Conservation (phyloP, 2,113 vertebrate species). For the Gobius niger region DNA sequence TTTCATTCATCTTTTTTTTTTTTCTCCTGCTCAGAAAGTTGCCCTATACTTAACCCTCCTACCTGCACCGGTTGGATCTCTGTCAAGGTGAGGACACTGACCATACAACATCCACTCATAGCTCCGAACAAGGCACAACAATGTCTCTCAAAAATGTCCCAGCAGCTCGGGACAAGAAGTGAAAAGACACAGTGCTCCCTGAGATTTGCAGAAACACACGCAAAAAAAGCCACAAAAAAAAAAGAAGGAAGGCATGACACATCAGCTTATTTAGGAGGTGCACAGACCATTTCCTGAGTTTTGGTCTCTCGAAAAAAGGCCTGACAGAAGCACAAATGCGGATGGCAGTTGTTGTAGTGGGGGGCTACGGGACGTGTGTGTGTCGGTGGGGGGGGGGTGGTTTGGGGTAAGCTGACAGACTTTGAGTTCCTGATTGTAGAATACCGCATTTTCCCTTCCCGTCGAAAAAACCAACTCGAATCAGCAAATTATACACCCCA, state of each 20-base stretch:
- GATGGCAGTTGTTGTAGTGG: conserved; percentile 44
- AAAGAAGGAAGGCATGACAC: conserved; percentile 83
- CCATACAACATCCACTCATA: conserved; percentile 74
- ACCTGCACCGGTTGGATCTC: conserved; percentile 78
- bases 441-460: conserved; percentile 64
- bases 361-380: conserved; percentile 14
- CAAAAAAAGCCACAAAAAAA: conserved; percentile 59
- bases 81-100: conserved; percentile 79
- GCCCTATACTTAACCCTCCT: conserved; percentile 47
- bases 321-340: conserved; percentile 68
- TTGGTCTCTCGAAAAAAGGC: conserved; percentile 55
- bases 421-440: conserved; percentile 67
- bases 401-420: conserved; percentile 50
- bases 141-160: conserved; percentile 25
- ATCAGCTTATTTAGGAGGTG: conserved; percentile 77
- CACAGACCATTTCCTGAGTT: conserved; percentile 66
- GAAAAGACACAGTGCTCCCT: conserved; percentile 69
- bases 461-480: conserved; percentile 50
- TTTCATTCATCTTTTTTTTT: neutral
- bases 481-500: conserved; percentile 68
- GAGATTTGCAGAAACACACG: conserved; percentile 76
- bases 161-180: conserved; percentile 36
- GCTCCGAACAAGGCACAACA: conserved; percentile 61
- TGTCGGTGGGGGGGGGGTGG: conserved; percentile 10
- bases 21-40: neutral